Percentiles rank a stretch among this genome's conserved stretches.
Conservation (phyloP, 2,113 vertebrate genomes). For the Corythornis madagascariensis region DNA sequence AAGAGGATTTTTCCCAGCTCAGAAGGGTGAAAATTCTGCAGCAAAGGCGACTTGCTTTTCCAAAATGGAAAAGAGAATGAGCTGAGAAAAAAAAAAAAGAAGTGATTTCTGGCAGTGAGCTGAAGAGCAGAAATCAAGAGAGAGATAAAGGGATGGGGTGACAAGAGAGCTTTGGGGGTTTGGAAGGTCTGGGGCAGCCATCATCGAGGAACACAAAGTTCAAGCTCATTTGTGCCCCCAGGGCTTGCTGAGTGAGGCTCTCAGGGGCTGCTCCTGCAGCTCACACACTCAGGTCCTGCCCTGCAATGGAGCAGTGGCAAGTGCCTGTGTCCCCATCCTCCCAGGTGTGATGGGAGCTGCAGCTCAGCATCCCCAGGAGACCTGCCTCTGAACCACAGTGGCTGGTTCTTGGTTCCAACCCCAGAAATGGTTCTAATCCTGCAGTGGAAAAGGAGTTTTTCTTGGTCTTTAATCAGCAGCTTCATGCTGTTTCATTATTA, state of each 20-base stretch:
- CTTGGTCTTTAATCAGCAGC: too few relatives aligned
- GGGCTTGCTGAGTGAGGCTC: neutral
- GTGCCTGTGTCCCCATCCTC: fast-evolving
- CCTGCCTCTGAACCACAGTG: neutral
- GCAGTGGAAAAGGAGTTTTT: neutral
- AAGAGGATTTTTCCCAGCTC: neutral
- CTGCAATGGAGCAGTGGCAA: neutral
- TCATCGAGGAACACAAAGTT: constrained; percentile 52
- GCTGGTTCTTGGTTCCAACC: neutral
- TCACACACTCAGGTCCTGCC: neutral
- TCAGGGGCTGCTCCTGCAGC: neutral
- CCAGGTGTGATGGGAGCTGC: neutral
- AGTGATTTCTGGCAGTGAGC: neutral
- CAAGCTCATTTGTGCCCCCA: constrained; percentile 17
- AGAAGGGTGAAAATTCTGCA: neutral
- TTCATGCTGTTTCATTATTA: neutral
- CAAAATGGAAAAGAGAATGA: constrained; percentile 40
- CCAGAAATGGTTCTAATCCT: neutral
- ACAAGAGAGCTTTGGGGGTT: constrained; percentile 1
- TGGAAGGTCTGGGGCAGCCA: constrained; percentile 22
- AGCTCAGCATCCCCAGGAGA: neutral
- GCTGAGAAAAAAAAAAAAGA: neutral
- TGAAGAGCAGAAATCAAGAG: neutral
- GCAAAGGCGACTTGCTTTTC: constrained; percentile 5
- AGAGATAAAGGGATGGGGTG: constrained; percentile 37